phyloP scores from a whole-genome alignment of 2,888 invertebrate genomes.

The Toxonevra muliebris region DNA sequence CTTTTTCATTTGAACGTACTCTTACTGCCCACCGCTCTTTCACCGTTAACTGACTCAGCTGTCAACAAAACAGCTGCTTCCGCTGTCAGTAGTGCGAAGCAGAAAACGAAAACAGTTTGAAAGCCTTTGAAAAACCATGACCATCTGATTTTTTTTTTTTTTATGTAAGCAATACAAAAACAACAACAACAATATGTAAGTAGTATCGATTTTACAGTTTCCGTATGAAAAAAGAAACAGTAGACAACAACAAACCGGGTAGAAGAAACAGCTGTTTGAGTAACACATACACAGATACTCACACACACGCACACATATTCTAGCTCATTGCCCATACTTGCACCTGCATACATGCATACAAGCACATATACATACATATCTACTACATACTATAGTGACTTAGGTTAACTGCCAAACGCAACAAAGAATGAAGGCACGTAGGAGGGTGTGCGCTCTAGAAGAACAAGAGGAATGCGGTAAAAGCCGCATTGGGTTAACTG shows the following conservation, averaged over 20 bases:
- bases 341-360: no score
- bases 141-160: constrained; percentile 40
- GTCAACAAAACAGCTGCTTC: neutral
- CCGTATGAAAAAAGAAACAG: constrained; percentile 16
- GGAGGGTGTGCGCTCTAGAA: no score
- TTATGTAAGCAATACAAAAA: constrained; percentile 2
- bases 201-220: constrained; percentile 33
- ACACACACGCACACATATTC: no score
- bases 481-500: constrained; percentile 35
- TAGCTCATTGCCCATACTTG: no score
- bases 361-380: neutral
- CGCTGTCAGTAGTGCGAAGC: no score
- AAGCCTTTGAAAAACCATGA: constrained; percentile 35
- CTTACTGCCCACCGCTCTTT: neutral
- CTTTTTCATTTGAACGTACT: neutral
- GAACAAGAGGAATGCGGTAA: constrained; percentile 24
- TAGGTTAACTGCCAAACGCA: neutral
- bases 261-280: constrained; percentile 28
- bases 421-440: neutral
- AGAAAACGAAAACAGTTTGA: constrained; percentile 23
- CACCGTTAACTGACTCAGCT: neutral
- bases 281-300: neutral
- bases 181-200: neutral
- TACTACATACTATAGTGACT: neutral
- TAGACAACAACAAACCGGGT: constrained; percentile 5